A percentile compares a stretch with the other conserved stretches of the same genome.
phyloP scores from a whole-genome alignment of 1,140 invertebrate genomes.

The Scylla paramamosain region DNA sequence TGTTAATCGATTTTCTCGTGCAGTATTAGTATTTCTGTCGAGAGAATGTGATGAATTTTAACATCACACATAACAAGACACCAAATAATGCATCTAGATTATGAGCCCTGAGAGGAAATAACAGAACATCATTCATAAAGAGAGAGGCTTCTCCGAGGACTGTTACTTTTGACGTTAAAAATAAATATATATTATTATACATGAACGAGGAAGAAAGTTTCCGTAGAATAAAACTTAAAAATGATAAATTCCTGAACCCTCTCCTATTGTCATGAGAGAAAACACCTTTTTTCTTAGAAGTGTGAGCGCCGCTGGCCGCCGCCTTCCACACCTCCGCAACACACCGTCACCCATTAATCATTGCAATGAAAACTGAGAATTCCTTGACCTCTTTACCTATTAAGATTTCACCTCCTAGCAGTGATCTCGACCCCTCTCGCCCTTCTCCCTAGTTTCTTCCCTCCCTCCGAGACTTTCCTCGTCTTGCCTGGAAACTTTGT shows the following conservation, averaged over 20 bases:
- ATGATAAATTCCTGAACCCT: neutral
- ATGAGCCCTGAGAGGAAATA: neutral
- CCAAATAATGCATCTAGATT: neutral
- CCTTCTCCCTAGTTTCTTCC: neutral
- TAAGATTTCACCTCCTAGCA: slow-evolving; percentile 15
- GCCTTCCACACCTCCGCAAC: neutral
- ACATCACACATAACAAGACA: neutral
- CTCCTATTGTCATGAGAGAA: neutral
- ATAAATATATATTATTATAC: neutral
- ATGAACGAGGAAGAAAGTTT: slow-evolving; percentile 13
- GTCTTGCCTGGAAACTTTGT: neutral
- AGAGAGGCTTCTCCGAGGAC: neutral
- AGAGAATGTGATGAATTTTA: neutral
- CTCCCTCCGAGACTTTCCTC: neutral
- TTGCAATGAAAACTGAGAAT: slow-evolving; percentile 32
- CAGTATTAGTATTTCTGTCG: neutral
- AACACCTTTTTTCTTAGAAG: neutral
- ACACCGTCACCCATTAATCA: slow-evolving; percentile 39
- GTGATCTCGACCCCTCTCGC: neutral
- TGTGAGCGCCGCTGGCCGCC: neutral
- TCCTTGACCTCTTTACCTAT: slow-evolving; percentile 42
- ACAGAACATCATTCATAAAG: neutral
- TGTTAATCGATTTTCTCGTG: neutral
- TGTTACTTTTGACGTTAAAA: neutral
- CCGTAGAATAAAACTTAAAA: neutral